Evolutionary conservation across 2,888 invertebrate genomes (phyloP).

Genomic region (Flexamia atlantica): DNA sequence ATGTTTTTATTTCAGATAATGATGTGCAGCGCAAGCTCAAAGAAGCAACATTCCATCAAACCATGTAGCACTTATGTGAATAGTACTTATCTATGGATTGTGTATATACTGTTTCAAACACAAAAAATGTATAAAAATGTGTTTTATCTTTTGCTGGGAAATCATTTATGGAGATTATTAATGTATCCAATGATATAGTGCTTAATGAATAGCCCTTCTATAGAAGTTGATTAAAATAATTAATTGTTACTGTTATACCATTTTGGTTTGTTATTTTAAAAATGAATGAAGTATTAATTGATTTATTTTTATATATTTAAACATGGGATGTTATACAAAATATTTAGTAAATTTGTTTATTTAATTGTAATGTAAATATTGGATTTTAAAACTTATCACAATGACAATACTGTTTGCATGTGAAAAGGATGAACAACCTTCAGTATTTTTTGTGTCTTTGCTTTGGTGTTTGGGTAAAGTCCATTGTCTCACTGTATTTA

Average conservation of each 20-base stretch:
- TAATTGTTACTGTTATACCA: slow-evolving; percentile 39
- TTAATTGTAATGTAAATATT: slow-evolving; percentile 29
- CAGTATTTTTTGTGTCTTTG: slow-evolving; percentile 36
- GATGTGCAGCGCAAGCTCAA: slow-evolving; percentile 44
- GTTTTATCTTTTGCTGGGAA: not conserved
- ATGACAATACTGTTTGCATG: slow-evolving; percentile 21
- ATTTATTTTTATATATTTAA: slow-evolving; percentile 29
- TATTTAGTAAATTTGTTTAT: slow-evolving; percentile 25
- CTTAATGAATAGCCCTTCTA: slow-evolving; percentile 13
- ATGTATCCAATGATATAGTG: slow-evolving; percentile 10
- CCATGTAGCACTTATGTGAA: slow-evolving; percentile 51
- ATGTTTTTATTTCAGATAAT: slow-evolving; percentile 38
- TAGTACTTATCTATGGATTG: slow-evolving; percentile 50
- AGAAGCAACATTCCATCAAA: slow-evolving; percentile 58
- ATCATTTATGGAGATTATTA: not conserved
- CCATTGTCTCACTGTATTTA: slow-evolving; percentile 51
- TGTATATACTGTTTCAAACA: slow-evolving; percentile 45
- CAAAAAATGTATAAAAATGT: not conserved
- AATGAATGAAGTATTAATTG: slow-evolving; percentile 9
- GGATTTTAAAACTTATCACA: slow-evolving; percentile 1
- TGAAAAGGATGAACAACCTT: slow-evolving; percentile 20
- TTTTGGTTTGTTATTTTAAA: slow-evolving; percentile 12
- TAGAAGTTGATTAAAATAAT: not conserved
- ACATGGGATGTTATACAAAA: slow-evolving; percentile 29
- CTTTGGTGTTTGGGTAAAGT: slow-evolving; percentile 50